Conservation (phyloP, 2,888 invertebrate species). For the Pherbina coryleti region DNA sequence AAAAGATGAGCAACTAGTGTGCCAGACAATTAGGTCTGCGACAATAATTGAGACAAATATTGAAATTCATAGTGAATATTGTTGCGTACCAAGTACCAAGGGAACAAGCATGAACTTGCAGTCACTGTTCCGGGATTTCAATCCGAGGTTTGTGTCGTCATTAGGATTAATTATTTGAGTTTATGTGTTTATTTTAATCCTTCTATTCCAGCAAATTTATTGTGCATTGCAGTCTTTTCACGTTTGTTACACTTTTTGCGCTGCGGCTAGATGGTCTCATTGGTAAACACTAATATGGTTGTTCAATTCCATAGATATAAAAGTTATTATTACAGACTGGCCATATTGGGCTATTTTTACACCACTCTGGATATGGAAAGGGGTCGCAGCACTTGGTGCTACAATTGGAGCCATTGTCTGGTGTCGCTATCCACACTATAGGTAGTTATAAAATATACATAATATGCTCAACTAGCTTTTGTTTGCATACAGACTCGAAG, state of each 20-base stretch:
- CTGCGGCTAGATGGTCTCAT: slow-evolving; percentile 89
- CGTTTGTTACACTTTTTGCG: slow-evolving; percentile 92
- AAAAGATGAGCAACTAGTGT: slow-evolving; percentile 26
- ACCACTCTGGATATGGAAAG: slow-evolving; percentile 98
- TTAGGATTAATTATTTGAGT: no score
- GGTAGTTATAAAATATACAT: slow-evolving; percentile 71
- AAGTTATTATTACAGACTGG: slow-evolving; percentile 74
- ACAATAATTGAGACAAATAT: neutral
- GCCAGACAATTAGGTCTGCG: neutral
- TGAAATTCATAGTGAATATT: neutral
- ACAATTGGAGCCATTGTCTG: slow-evolving; percentile 93
- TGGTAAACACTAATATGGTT: slow-evolving; percentile 56
- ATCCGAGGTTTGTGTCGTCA: slow-evolving; percentile 79
- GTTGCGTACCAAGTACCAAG: no score
- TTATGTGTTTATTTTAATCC: slow-evolving; percentile 8
- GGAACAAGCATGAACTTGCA: slow-evolving; percentile 81
- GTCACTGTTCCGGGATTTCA: slow-evolving; percentile 90
- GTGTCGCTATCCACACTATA: slow-evolving; percentile 96
- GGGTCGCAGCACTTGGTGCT: slow-evolving; percentile 89
- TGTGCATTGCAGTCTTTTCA: slow-evolving; percentile 91
- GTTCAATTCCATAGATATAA: neutral
- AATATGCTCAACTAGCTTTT: neutral
- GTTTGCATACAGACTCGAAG: slow-evolving; percentile 82
- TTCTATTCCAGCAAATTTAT: slow-evolving; percentile 89
- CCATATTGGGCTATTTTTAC: slow-evolving; percentile 96